Evolutionary conservation across 2,797 vertebrate species (phyloP), one percentile per base, ranked within the genome.

Genomic region (Chelon auratus): DNA sequence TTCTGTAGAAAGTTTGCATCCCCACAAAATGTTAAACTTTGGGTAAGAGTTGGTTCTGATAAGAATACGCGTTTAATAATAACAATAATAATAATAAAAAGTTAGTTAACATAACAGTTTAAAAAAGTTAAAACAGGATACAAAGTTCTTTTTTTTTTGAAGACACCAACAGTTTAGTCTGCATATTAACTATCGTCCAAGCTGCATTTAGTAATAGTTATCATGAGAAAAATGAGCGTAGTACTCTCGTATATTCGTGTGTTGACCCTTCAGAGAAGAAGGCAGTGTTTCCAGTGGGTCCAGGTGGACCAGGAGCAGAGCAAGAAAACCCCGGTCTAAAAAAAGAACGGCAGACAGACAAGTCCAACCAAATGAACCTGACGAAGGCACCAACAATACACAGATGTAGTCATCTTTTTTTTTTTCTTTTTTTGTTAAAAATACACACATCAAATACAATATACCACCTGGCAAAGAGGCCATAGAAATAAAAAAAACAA

Each of bases 341-440:
- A 75, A 80, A 79, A 87, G 76, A 81, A 72, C 68, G 60, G 77
- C 84, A 88, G 75, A 89, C 80, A 77, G 82, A 89, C 87, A 89
- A 89, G 83, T 91, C 83, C 83, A 87, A 86, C 78, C 72, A 88
- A 89, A 69, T 86, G 68, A 92, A 91, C 86, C 85, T 85, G 90
- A 90, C 88, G 72, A 92, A 93, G 90, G 90, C 88, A 93, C 91
- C 87, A 71, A 93, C 91, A 92, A 92, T 86, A 93, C 93, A 93
- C 86, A 83, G 74, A 92, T 87, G 86, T 85, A 86, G 82, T 82
- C 73, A 78, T 80, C 78, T 83, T 83, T 87, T 79, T 87, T 79
- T 73, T 83, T 81, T 83, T 77, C 9, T 86, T 82, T 78, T 83
- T 83, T 63, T 45, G 51, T 63, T 18, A 68, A 56, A 76, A 75